phyloP scores from a whole-genome alignment of 2,888 invertebrate species.

The Nasonovia ribisnigri region DNA sequence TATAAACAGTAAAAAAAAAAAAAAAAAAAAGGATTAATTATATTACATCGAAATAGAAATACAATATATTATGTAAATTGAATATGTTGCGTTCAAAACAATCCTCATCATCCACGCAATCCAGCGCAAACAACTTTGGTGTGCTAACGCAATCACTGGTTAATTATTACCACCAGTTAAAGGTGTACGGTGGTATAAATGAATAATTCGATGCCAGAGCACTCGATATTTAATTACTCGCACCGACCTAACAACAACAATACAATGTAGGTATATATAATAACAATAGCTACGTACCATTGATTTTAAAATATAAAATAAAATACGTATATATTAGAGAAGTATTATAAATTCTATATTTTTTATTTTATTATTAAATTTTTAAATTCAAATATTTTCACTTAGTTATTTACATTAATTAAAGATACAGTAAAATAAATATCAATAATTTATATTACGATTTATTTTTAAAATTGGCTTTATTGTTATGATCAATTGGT shows the following conservation, averaged over 20 bases:
- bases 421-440: neutral
- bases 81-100: neutral
- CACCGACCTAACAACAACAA: neutral
- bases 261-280: neutral
- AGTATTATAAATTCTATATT: too few relatives aligned
- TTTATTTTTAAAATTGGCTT: neutral
- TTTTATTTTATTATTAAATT: neutral
- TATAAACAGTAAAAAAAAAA: constrained; percentile 67
- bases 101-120: neutral
- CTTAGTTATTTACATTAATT: neutral
- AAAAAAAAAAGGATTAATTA: neutral
- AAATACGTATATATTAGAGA: neutral
- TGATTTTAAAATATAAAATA: neutral
- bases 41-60: neutral
- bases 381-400: neutral
- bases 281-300: neutral
- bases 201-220: neutral
- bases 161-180: neutral
- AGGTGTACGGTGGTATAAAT: neutral
- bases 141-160: neutral
- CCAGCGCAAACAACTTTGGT: neutral
- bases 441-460: neutral
- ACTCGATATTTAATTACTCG: neutral
- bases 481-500: neutral
- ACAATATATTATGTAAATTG: neutral